Conservation (phyloP, 2,888 invertebrate genomes). For the Unio delphinus region DNA sequence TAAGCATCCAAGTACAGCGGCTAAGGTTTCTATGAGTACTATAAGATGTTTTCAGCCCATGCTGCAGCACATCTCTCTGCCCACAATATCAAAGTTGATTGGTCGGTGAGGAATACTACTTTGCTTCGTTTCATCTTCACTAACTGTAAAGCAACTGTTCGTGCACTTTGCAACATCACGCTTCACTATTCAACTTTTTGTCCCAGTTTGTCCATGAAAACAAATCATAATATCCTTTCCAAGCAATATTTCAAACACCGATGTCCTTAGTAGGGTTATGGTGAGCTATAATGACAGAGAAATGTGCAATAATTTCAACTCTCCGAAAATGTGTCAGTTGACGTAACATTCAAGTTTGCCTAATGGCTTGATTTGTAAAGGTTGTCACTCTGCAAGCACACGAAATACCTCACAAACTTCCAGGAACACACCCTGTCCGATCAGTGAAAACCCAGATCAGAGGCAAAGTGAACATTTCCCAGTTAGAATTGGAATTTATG, state of each 20-base stretch:
- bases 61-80: conserved; percentile 14
- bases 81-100: conserved; percentile 6
- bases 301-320: conserved; percentile 4
- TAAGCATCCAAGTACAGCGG: conserved; percentile 16
- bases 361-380: neutral
- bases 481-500: too few species aligned
- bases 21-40: conserved; percentile 21
- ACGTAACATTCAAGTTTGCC: neutral
- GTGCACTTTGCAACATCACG: conserved; percentile 8
- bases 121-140: conserved; percentile 8
- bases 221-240: too few species aligned
- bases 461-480: too few species aligned
- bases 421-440: too few species aligned
- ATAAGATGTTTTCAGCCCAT: conserved; percentile 12
- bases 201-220: neutral
- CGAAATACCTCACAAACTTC: neutral
- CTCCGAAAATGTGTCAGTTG: neutral
- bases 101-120: conserved; percentile 12
- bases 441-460: too few species aligned
- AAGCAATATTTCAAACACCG: too few species aligned
- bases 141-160: conserved; percentile 2
- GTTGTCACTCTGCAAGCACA: neutral
- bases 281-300: too few species aligned
- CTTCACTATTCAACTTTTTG: conserved; percentile 13
- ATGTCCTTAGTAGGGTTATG: too few species aligned